Conservation (phyloP, 2,888 invertebrate genomes). For the Drosophila parthenogenetica region DNA sequence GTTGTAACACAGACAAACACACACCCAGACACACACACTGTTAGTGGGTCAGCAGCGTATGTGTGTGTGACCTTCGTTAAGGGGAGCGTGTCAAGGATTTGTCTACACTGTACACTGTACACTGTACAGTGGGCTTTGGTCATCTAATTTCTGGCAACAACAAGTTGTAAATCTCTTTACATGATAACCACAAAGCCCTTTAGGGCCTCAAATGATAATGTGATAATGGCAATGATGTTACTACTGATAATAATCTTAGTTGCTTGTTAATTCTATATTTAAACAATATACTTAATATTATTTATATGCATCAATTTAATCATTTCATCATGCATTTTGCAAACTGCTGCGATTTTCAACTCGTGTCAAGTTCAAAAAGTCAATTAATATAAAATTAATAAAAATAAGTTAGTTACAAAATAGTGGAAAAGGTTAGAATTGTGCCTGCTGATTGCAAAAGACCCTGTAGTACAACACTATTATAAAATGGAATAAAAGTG, state of each 20-base stretch:
- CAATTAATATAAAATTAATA: not conserved
- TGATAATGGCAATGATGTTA: not conserved
- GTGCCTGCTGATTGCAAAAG: too few species aligned
- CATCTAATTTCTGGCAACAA: constrained; percentile 27
- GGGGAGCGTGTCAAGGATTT: constrained; percentile 43
- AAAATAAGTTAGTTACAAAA: not conserved
- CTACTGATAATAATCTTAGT: not conserved
- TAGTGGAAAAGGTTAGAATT: not conserved
- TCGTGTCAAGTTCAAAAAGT: constrained; percentile 11
- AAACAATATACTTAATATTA: constrained; percentile 3
- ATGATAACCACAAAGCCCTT: constrained; percentile 21
- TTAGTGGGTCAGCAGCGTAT: constrained; percentile 50
- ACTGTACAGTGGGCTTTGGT: constrained; percentile 1
- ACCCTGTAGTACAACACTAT: too few species aligned
- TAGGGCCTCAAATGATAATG: not conserved
- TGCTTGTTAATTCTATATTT: constrained; percentile 15
- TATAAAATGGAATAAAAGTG: too few species aligned
- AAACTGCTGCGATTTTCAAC: not conserved
- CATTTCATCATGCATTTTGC: not conserved
- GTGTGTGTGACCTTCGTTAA: constrained; percentile 14
- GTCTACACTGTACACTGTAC: not conserved
- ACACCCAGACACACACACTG: constrained; percentile 8
- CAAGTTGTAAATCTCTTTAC: constrained; percentile 17
- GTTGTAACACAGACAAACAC: constrained; percentile 22
- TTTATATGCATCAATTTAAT: constrained; percentile 9